These are phyloP conservation scores for Acrocephalus scirpaceus DNA, from an alignment of 2,797 vertebrate genomes.

Conservation along the genomic window DNA sequence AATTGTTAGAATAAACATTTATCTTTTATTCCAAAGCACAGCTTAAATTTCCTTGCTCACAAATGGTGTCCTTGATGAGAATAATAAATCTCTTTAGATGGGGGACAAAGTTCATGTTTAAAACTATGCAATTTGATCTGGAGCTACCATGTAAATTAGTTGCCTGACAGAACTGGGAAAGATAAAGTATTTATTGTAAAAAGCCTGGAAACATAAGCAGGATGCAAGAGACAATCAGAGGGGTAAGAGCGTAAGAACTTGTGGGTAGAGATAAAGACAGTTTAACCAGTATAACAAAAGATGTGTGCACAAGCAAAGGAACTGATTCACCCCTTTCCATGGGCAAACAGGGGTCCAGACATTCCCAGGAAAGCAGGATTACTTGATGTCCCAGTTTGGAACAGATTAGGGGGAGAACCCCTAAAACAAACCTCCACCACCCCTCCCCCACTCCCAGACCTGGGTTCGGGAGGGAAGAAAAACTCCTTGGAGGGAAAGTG, in stretches of 20 bases:
- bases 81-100: neutral
- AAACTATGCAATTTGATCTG: neutral
- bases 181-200: neutral
- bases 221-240: neutral
- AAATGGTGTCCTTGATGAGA: neutral
- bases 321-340: neutral
- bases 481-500: no score
- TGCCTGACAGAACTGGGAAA: neutral
- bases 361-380: neutral
- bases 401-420: no score
- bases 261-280: neutral
- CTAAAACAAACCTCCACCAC: no score
- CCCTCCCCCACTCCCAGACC: no score
- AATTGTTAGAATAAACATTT: neutral
- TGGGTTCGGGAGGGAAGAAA: no score
- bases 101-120: neutral
- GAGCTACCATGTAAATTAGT: neutral
- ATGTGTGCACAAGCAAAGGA: accelerated
- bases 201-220: neutral
- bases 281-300: neutral
- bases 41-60: neutral
- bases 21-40: neutral
- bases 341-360: neutral
- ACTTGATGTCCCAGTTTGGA: no score
- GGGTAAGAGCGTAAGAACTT: neutral